Conservation (phyloP, 2,113 vertebrate species). For the Chauna torquata region DNA sequence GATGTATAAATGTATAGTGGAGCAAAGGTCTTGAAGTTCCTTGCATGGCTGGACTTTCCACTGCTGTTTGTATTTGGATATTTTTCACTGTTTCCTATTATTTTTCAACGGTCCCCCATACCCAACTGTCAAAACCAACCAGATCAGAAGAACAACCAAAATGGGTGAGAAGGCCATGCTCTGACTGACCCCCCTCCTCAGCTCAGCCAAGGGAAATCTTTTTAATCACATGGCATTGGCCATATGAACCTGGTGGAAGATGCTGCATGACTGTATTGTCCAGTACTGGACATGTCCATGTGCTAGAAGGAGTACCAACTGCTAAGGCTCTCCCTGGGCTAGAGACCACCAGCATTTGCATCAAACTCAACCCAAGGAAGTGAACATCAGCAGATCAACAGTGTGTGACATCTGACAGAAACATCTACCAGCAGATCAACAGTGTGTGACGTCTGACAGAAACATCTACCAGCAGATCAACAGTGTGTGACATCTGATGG, state of each 20-base stretch:
- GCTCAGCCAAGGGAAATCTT: not conserved
- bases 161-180: not conserved
- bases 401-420: not conserved
- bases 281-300: not conserved
- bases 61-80: not conserved
- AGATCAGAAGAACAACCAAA: not conserved
- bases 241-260: not conserved
- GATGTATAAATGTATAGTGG: not conserved
- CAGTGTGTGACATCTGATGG: fast-evolving
- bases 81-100: not conserved
- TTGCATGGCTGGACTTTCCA: not conserved
- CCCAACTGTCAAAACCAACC: not conserved
- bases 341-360: not conserved
- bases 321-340: not conserved
- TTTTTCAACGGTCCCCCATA: not conserved
- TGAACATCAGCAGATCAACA: not conserved
- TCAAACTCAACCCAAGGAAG: not conserved
- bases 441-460: not conserved
- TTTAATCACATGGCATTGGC: not conserved
- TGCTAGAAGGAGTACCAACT: not conserved
- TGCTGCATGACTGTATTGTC: not conserved
- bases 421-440: not conserved
- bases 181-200: too few relatives aligned
- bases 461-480: not conserved
- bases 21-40: not conserved